Base-by-base conservation (phyloP, 2,888 invertebrate genomes). In the Taphrorychus bicolor region DNA sequence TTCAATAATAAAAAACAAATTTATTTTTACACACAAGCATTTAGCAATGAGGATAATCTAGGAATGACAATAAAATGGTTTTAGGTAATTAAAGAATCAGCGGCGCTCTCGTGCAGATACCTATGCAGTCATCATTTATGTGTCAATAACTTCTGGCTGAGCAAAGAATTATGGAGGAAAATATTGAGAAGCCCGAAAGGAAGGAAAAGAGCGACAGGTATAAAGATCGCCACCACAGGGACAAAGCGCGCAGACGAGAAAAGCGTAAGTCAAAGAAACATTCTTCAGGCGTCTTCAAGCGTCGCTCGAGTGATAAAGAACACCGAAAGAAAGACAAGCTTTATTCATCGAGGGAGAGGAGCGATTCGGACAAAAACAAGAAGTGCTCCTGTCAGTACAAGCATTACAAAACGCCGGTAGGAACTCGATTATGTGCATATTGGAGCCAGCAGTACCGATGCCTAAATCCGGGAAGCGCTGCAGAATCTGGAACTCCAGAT, bases 401-500 rank as follows among this genome's bases (percentile, higher is more conserved):
- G 57, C 76, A 78, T 7, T 81, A 80, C 69, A 79, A 80, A 73
- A 81, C 81, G 18, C 77, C 83, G 0, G 88, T 91, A 2, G 96
- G 96, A 1, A 92, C 94, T 0, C 84, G 97, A 59, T 86, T 97
- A 1, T 97, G 97, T 80, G 97, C 97, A 1, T 97, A 96, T 81
- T 97, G 97, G 97, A 96, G 96, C 63, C 95, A 95, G 78, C 95
- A 97, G 82, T 96, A 96, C 82, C 89, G 95, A 24, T 96, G 96
- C 78, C 84, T 97, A 19, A 97, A 97, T 83, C 97, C 97, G 3
- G 97, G 97, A 5, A 94, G 93, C 9, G 93, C 95, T 2, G 92
- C 93, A 0, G 90, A 89, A 73, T 87, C 91, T 0, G 86, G 90
- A 3, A 89, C 90, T 57, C 90, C 93, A 1, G 91, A 92, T 79